Conservation (phyloP, 2,113 vertebrate genomes). For the Myotis lucifugus region DNA sequence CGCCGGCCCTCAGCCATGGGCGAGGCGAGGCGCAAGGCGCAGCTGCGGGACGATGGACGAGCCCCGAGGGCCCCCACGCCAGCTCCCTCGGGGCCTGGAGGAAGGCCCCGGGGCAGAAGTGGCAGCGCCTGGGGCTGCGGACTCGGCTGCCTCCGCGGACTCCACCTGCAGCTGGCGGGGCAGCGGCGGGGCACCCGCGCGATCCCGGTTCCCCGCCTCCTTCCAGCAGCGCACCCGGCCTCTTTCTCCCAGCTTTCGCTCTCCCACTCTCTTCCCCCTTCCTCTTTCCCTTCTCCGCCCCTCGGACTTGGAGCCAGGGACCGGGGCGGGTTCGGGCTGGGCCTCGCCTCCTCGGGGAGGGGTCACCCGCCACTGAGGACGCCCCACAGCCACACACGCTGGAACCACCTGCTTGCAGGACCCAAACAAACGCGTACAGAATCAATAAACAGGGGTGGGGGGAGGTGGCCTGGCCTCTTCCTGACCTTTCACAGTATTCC, state of each 20-base stretch:
- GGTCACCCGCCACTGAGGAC: neutral
- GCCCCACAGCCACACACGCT: neutral
- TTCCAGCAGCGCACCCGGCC: neutral
- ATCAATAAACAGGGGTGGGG: neutral
- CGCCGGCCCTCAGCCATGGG: conserved; percentile 91
- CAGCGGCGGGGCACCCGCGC: neutral
- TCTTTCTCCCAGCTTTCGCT: neutral
- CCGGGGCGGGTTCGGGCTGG: conserved; percentile 46
- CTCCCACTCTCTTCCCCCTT: neutral
- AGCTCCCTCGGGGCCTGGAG: neutral
- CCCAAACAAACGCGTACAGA: neutral
- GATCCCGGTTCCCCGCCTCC: conserved; percentile 40
- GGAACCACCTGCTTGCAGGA: neutral
- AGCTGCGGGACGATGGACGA: neutral
- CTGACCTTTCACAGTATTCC: conserved; percentile 81
- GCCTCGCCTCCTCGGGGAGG: conserved; percentile 72
- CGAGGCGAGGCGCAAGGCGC: conserved; percentile 23
- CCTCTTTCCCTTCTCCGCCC: conserved; percentile 36
- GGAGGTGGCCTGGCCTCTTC: conserved; percentile 73
- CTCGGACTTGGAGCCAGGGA: neutral
- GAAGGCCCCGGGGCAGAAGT: neutral
- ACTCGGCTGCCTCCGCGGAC: neutral
- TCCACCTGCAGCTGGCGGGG: conserved; percentile 51
- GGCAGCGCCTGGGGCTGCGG: neutral
- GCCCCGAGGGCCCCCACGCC: neutral